phyloP scores from a whole-genome alignment of 2,113 vertebrate species.

The Mola mola region DNA sequence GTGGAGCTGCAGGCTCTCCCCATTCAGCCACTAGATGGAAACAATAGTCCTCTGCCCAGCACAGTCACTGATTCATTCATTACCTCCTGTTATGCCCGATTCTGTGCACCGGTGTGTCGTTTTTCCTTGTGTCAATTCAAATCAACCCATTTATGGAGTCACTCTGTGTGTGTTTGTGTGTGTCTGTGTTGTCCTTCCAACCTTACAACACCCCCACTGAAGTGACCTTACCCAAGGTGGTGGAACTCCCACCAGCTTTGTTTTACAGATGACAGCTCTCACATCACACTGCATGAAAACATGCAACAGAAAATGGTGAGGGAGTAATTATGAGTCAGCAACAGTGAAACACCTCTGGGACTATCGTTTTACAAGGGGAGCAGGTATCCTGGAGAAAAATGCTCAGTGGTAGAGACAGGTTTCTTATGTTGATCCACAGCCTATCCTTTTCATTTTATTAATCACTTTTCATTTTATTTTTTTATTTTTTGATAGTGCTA shows the following conservation, averaged over 20 bases:
- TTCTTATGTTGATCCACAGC: constrained; percentile 23
- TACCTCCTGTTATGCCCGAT: constrained; percentile 33
- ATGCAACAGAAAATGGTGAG: constrained; percentile 59
- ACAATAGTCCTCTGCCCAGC: constrained; percentile 65
- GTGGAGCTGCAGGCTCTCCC: constrained; percentile 61
- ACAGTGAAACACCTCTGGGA: constrained; percentile 50
- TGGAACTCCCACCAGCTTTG: constrained; percentile 36
- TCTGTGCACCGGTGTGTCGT: constrained; percentile 22
- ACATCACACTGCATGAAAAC: constrained; percentile 43
- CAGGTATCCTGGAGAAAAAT: constrained; percentile 32
- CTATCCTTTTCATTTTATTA: constrained; percentile 7
- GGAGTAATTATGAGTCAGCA: constrained; percentile 67
- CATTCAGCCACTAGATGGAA: constrained; percentile 82
- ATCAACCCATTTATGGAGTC: constrained; percentile 21
- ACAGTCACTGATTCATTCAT: constrained; percentile 22
- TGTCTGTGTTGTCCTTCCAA: neutral
- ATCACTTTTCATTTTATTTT: constrained; percentile 2
- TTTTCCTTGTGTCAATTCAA: constrained; percentile 19
- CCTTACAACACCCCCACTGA: constrained; percentile 12
- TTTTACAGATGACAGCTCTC: constrained; percentile 41
- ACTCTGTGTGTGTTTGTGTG: neutral
- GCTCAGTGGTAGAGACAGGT: constrained; percentile 23
- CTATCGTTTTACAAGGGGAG: constrained; percentile 62
- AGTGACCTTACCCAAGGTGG: constrained; percentile 24
- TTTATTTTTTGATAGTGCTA: no score